Conservation (phyloP, 1,140 invertebrate genomes). For the Trigoniulus corallinus region DNA sequence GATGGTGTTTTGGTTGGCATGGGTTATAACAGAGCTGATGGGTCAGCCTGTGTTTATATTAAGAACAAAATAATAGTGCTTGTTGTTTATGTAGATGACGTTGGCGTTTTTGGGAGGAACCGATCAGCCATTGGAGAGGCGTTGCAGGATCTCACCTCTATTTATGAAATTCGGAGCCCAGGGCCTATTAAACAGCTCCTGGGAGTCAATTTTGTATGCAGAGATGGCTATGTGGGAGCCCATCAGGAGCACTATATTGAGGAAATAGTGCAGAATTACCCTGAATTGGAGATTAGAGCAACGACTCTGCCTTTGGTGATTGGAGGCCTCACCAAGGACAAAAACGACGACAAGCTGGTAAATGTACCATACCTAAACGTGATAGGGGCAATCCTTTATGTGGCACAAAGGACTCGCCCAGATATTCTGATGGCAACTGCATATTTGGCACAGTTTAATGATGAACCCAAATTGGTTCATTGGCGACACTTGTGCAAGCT, state of each 20-base stretch:
- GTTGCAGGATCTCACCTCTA: background rate
- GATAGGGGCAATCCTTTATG: background rate
- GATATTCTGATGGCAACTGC: background rate
- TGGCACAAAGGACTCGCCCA: background rate
- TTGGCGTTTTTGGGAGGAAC: background rate
- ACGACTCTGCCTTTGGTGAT: background rate
- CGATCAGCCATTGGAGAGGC: background rate
- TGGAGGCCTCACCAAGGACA: background rate
- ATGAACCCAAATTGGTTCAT: background rate
- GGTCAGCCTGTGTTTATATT: background rate
- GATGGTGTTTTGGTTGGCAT: background rate
- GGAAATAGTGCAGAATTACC: background rate
- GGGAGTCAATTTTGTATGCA: background rate
- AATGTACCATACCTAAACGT: background rate
- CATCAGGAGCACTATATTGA: background rate
- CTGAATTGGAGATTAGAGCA: background rate
- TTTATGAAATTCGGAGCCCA: background rate
- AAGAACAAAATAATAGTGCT: background rate
- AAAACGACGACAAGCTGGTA: background rate
- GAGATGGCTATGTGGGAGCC: background rate
- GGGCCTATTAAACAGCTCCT: background rate
- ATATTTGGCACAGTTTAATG: conserved; percentile 1
- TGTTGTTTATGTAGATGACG: background rate
- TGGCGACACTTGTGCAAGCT: background rate
- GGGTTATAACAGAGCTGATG: background rate